A percentile compares a stretch with the other conserved stretches of the same genome.
phyloP scores from a whole-genome alignment of 35 echinoderm and acorn worm genomes.

The Diadema setosum region DNA sequence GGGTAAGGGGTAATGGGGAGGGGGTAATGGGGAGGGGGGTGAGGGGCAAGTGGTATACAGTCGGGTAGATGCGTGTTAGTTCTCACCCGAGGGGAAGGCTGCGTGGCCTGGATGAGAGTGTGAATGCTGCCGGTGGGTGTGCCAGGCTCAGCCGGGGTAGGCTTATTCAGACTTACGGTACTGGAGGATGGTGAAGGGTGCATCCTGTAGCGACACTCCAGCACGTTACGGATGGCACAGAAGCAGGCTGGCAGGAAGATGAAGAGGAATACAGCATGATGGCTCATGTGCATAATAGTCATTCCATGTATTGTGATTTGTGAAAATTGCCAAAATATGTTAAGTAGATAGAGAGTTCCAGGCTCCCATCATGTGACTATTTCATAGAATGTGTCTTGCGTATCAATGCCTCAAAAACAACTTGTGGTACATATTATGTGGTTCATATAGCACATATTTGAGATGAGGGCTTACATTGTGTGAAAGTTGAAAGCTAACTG shows the following conservation, averaged over 20 bases:
- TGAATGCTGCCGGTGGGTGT: conserved; percentile 72
- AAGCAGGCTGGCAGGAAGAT: conserved; percentile 64
- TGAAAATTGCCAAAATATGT: too few species aligned
- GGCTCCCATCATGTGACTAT: too few species aligned
- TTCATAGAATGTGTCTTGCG: too few species aligned
- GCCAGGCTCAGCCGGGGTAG: conserved; percentile 29
- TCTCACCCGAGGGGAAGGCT: conserved; percentile 93
- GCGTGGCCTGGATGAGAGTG: conserved; percentile 92
- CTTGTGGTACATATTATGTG: too few species aligned
- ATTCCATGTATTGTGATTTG: too few species aligned
- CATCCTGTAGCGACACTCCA: conserved; percentile 86
- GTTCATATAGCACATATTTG: too few species aligned
- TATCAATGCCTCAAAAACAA: too few species aligned
- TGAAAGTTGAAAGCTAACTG: too few species aligned
- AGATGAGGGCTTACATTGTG: too few species aligned
- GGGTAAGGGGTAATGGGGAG: not conserved
- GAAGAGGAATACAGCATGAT: too few species aligned
- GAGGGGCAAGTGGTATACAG: not conserved
- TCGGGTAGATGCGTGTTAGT: not conserved
- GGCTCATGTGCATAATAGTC: too few species aligned
- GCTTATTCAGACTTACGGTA: conserved; percentile 34
- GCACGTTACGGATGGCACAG: conserved; percentile 93
- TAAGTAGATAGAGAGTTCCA: too few species aligned
- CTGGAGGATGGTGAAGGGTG: conserved; percentile 58
- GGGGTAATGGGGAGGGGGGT: not conserved